Base-by-base conservation (phyloP, 2,888 invertebrate species). In the Molorchus minor region DNA sequence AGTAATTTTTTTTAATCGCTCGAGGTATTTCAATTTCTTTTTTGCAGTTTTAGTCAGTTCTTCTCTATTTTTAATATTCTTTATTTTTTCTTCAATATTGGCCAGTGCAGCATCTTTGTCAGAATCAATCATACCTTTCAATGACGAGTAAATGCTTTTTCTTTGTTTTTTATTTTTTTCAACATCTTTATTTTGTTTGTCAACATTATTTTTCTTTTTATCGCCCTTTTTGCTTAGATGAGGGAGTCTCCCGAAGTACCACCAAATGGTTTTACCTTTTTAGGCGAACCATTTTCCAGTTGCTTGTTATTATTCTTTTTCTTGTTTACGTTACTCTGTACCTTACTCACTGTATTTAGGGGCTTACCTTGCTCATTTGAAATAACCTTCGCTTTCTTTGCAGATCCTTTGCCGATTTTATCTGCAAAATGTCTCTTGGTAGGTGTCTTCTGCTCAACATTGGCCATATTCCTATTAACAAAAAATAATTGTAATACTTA, bases 21-120 rank as follows among this genome's bases (percentile, higher is more conserved):
- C 59, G 5, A 67, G 60, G 0, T 56, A 0, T 21, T 36, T 62
- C 21, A 74, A 21, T 53, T 70, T 73, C 16, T 55, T 65, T 51
- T 58, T 69, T 4, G 67, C 72, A 4, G 71, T 69, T 63, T 73
- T 74, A 0, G 71, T 58, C 5, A 67, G 13, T 21, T 69, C 65
- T 38, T 29, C 33, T 7, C 61, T 61, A 5, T 53, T 30, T 16
- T 55, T 51, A 17, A 71, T 61, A 3, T 40, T 58, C 44, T 60
- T 29, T 46, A 72, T 64, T 62, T 64, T 70, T 1, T 59, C 47
- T 10, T 65, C 52, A 2, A 72, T 33, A 12, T 29, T 19, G 33
- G 52, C 35, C 12, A 71, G 19, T 7, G 58, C 44, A 16, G 45
- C 60, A 17, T 64, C 51, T 19, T 62, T 67, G 5, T 55, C 60